These are phyloP conservation scores for Arenaria interpres DNA, from an alignment of 2,113 vertebrate genomes.

Conservation along the genomic window DNA sequence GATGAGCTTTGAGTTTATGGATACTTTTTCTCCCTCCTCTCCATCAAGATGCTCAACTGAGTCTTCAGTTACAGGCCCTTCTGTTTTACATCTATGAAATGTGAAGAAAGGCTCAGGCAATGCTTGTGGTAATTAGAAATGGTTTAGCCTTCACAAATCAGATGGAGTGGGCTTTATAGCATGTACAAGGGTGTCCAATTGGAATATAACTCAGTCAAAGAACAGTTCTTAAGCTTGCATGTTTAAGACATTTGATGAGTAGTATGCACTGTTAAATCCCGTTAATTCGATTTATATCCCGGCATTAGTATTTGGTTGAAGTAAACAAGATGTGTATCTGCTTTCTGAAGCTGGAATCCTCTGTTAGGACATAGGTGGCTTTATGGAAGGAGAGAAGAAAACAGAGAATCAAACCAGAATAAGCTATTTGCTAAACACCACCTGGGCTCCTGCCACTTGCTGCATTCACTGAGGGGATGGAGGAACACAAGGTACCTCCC, in stretches of 20 bases:
- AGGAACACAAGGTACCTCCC: not conserved
- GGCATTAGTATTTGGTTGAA: not conserved
- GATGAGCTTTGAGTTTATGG: not conserved
- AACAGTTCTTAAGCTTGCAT: not conserved
- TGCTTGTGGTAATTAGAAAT: not conserved
- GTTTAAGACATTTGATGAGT: not conserved
- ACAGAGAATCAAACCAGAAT: not conserved
- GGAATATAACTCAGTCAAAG: not conserved
- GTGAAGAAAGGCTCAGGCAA: not conserved
- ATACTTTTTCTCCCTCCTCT: not conserved
- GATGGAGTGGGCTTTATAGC: not conserved
- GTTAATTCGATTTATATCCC: not conserved
- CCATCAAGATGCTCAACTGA: not conserved
- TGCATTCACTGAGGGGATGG: not conserved
- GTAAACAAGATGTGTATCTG: not conserved
- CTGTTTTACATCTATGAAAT: not conserved
- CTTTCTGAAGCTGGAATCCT: not conserved
- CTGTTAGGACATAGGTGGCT: not conserved
- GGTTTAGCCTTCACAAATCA: not conserved
- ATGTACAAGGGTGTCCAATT: not conserved
- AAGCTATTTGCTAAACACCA: not conserved
- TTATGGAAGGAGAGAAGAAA: not conserved
- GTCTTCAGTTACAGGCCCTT: not conserved
- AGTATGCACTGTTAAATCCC: not conserved
- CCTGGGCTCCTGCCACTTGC: not conserved